phyloP scores from a whole-genome alignment of 2,113 vertebrate species.

The Mustela nigripes region DNA sequence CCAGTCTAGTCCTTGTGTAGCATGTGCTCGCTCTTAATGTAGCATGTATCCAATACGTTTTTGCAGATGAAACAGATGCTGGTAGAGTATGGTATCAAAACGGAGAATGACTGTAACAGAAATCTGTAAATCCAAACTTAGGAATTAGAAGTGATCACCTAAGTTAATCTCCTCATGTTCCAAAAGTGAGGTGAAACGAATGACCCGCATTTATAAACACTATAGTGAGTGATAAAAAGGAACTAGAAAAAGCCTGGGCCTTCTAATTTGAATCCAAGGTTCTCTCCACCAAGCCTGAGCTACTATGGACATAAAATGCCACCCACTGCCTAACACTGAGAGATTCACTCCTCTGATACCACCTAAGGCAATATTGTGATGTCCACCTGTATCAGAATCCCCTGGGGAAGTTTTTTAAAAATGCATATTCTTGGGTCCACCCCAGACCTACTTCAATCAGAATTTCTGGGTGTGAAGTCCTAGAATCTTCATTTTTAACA shows the following conservation, averaged over 20 bases:
- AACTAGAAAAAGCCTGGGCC: neutral
- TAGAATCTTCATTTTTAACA: conserved; percentile 75
- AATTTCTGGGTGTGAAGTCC: conserved; percentile 68
- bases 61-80: conserved; percentile 40
- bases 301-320: conserved; percentile 8
- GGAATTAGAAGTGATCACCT: neutral
- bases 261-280: neutral
- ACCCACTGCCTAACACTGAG: neutral
- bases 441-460: conserved; percentile 49
- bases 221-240: neutral
- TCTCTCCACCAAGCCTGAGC: neutral
- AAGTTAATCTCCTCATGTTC: conserved; percentile 41
- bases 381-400: conserved; percentile 65
- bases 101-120: conserved; percentile 16
- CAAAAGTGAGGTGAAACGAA: conserved; percentile 34
- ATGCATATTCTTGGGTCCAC: conserved; percentile 59
- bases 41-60: neutral
- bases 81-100: conserved; percentile 43
- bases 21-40: neutral
- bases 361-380: neutral
- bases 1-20: neutral
- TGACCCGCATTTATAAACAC: conserved; percentile 4
- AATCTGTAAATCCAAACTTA: conserved; percentile 49
- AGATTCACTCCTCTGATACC: neutral
- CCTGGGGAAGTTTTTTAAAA: conserved; percentile 67